Conservation (phyloP, 1,140 invertebrate genomes). For the Catajapyx aquilonaris region DNA sequence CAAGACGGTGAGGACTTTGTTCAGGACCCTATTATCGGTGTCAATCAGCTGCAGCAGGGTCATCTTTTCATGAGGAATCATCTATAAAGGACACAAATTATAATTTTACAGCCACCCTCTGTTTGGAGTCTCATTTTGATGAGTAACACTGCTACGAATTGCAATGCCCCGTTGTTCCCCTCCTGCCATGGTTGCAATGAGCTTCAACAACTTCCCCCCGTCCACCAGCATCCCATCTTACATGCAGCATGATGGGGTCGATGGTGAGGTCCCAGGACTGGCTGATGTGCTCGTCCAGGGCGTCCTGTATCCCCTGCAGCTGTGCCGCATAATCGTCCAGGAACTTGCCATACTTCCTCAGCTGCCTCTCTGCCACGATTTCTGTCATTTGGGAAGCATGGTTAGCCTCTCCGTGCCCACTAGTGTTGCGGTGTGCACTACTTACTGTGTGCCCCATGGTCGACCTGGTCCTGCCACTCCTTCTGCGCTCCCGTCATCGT, state of each 20-base stretch:
- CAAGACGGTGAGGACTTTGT: slow-evolving; percentile 59
- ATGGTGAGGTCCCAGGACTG: slow-evolving; percentile 28
- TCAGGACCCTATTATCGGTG: slow-evolving; percentile 60
- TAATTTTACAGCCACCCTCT: no score
- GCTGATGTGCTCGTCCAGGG: slow-evolving; percentile 23
- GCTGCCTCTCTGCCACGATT: slow-evolving; percentile 35
- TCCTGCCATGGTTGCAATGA: not conserved
- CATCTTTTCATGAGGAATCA: slow-evolving; percentile 34
- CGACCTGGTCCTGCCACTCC: no score
- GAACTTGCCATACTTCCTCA: slow-evolving; percentile 46
- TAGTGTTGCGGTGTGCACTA: no score
- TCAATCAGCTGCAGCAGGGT: slow-evolving; percentile 43
- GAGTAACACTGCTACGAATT: not conserved
- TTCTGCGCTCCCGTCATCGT: no score
- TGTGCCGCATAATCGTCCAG: slow-evolving; percentile 38
- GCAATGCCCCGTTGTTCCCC: not conserved
- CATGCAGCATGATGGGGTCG: slow-evolving; percentile 35
- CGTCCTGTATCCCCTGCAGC: slow-evolving; percentile 27
- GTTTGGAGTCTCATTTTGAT: no score
- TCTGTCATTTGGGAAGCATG: no score
- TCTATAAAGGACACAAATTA: no score
- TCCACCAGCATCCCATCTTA: no score
- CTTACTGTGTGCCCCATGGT: no score
- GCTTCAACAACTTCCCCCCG: slow-evolving; percentile 1
- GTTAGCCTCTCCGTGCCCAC: no score